These are phyloP conservation scores for Cantharis rustica DNA, from an alignment of 2,888 invertebrate genomes.

Conservation along the genomic window DNA sequence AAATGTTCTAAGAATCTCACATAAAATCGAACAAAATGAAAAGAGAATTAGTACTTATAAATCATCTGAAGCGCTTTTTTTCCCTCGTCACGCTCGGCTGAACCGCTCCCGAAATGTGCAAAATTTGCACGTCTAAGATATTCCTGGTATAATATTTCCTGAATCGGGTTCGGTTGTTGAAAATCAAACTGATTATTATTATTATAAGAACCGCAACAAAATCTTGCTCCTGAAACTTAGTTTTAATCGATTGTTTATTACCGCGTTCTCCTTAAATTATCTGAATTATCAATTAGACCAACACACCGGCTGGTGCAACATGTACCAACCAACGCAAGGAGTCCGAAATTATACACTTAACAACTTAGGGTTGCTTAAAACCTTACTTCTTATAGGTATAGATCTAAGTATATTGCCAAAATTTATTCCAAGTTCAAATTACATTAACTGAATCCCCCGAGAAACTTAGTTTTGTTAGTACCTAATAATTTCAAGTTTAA, in stretches of 20 bases:
- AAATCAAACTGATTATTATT: too few relatives aligned
- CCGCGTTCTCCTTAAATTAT: conserved; percentile 22
- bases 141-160: too few relatives aligned
- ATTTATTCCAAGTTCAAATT: conserved; percentile 26
- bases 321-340: conserved; percentile 19
- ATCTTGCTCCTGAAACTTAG: neutral
- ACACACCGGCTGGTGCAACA: conserved; percentile 28
- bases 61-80: too few relatives aligned
- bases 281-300: conserved; percentile 26
- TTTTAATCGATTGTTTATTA: neutral
- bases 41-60: too few relatives aligned
- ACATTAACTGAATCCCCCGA: conserved; percentile 26
- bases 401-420: conserved; percentile 31
- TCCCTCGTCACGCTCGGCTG: too few relatives aligned
- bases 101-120: too few relatives aligned
- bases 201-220: neutral
- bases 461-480: conserved; percentile 22
- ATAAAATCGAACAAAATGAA: too few relatives aligned
- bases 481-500: neutral
- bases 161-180: too few relatives aligned
- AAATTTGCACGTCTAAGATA: too few relatives aligned
- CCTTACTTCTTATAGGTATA: conserved; percentile 26
- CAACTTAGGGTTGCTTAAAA: conserved; percentile 28
- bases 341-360: conserved; percentile 28
- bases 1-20: too few relatives aligned